Base-by-base conservation (phyloP, 2,113 vertebrate species). In the Canis aureus region DNA sequence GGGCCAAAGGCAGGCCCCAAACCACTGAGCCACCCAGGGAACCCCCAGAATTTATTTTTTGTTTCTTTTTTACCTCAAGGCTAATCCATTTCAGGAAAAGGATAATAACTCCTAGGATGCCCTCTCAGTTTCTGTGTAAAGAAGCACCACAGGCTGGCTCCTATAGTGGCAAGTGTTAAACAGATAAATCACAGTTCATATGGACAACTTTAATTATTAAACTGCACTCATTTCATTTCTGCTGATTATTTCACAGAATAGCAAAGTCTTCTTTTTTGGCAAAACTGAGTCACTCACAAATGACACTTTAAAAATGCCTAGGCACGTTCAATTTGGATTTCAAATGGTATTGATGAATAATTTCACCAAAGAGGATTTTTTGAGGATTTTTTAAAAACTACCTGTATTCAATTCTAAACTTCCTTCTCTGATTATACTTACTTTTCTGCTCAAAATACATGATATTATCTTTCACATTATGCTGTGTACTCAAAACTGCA, bases 351-450 rank as follows among this genome's bases (percentile, higher is more conserved):
- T 10, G 4, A 49, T 82, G 32, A 88, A 94, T 57, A 84, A 94
- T 87, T 95, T 88, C 53, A 80, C 8, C 3, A 69, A 67, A 57
- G 8, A 25, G 60, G 11, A 69, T 62, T 92, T 92, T 91, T 69
- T 91, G n/a, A 84, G 23, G 3, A 69, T 71, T 84, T 92, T 88
- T 66, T 8, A 69, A 92, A 78, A 86, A 64, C 19, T 67, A 86
- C 66, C 71, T 78, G 4, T 43, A 73, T 86, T 95, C 38, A 96
- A 35, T 82, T 80, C 66, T 94, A 67, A 97, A 84, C 29, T n/a
- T 97, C 19, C 15, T 66, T 95, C 80, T 85, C 49, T 59, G 38
- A 81, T 96, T 95, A 78, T 67, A 90, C 20, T 91, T 93, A 51
- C 55, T 88, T 84, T 95, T 74, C 85, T 82, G 55, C 27, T 27